Evolutionary conservation across 2,113 vertebrate species (phyloP).

Genomic region (Anolis sagrei): DNA sequence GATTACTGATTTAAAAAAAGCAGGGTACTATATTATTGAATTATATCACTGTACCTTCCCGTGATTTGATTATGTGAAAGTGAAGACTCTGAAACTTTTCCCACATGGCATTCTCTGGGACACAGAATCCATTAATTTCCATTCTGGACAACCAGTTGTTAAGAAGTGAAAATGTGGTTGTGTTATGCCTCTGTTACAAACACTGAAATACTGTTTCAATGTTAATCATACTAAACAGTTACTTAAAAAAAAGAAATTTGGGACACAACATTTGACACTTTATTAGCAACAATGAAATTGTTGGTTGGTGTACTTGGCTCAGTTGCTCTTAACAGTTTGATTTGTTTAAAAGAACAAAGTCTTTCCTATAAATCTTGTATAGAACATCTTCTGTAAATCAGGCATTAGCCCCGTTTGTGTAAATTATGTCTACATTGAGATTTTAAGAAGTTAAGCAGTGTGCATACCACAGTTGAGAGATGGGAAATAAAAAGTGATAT

Average conservation of each 20-base stretch:
- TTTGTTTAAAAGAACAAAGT: slow-evolving; percentile 69
- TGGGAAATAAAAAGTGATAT: slow-evolving; percentile 86
- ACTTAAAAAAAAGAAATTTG: slow-evolving; percentile 36
- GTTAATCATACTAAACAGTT: slow-evolving; percentile 3
- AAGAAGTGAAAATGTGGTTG: not conserved
- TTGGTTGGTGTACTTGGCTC: slow-evolving; percentile 30
- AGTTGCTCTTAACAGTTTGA: slow-evolving; percentile 56
- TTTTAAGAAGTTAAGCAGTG: slow-evolving; percentile 79
- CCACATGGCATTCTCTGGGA: not conserved
- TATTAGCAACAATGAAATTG: slow-evolving; percentile 57
- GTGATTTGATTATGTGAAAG: not conserved
- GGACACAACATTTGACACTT: slow-evolving; percentile 28
- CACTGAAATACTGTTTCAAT: slow-evolving; percentile 30
- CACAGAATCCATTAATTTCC: not conserved
- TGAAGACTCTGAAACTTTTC: not conserved
- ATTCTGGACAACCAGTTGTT: not conserved
- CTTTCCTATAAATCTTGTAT: slow-evolving; percentile 74
- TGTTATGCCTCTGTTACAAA: slow-evolving; percentile 4
- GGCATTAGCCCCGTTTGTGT: slow-evolving; percentile 76
- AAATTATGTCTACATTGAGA: slow-evolving; percentile 81
- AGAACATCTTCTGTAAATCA: slow-evolving; percentile 72
- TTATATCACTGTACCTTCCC: not conserved
- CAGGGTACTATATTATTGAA: no score
- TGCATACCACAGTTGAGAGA: slow-evolving; percentile 80
- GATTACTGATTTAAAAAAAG: no score